Evolutionary conservation across 37 sponge, comb jelly and placozoan species (phyloP).

Genomic region (Bolinopsis microptera): DNA sequence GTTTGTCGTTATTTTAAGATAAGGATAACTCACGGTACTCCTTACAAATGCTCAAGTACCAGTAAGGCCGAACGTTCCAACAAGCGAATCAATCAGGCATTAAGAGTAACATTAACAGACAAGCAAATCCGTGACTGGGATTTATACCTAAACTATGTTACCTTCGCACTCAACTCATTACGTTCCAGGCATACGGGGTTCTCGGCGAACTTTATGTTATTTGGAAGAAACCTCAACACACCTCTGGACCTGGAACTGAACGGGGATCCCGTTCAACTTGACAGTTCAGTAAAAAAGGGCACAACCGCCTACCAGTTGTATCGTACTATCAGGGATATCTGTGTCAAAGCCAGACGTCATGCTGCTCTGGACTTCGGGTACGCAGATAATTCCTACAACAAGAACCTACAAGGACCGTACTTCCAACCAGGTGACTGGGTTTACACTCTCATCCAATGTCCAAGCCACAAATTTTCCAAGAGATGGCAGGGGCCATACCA

Average conservation of each 20-base stretch:
- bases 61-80: constrained; percentile 14
- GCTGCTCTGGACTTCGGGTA: constrained; percentile 42
- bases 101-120: constrained; percentile 2
- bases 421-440: constrained; percentile 47
- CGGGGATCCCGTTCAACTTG: background rate
- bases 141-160: constrained; percentile 15
- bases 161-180: background rate
- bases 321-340: background rate
- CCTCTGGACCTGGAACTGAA: background rate
- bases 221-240: constrained; percentile 27
- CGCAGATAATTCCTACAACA: constrained; percentile 58
- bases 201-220: constrained; percentile 8
- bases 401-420: constrained; percentile 57
- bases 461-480: constrained; percentile 39
- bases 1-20: constrained; percentile 5
- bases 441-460: constrained; percentile 40
- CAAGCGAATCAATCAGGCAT: background rate
- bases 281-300: background rate
- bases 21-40: constrained; percentile 16
- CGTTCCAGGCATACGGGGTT: constrained; percentile 19
- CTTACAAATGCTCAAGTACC: constrained; percentile 19
- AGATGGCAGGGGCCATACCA: constrained; percentile 65
- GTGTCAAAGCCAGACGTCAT: constrained; percentile 41
- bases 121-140: constrained; percentile 56
- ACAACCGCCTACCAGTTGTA: background rate